Evolutionary conservation across 2,113 vertebrate genomes (phyloP).

Genomic region (Sphaerodactylus townsendi): DNA sequence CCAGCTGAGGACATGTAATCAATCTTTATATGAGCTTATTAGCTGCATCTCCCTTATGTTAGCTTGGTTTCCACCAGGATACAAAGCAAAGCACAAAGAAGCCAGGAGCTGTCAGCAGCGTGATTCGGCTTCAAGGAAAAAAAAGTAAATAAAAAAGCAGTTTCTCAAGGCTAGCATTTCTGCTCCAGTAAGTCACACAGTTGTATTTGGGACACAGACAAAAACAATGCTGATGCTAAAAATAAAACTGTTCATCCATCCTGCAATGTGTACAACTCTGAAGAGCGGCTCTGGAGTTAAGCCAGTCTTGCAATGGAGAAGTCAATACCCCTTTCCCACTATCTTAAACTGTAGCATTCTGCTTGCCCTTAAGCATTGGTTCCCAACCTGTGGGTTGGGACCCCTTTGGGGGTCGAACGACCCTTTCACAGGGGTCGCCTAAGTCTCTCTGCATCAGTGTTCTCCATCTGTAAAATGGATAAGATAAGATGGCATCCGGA

Average conservation of each 20-base stretch:
- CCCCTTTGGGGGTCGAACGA: too few species aligned
- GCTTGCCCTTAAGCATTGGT: too few species aligned
- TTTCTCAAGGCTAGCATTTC: background rate
- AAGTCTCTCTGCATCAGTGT: too few species aligned
- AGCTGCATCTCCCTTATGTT: slow-evolving; percentile 64
- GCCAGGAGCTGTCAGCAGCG: background rate
- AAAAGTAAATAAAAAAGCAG: background rate
- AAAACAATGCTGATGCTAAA: background rate
- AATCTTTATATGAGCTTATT: slow-evolving; percentile 62
- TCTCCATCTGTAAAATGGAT: too few species aligned
- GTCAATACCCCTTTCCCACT: background rate
- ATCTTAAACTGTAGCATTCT: rapidly evolving
- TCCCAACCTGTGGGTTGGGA: too few species aligned
- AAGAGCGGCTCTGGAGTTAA: slow-evolving; percentile 1
- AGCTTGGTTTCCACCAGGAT: slow-evolving; percentile 36
- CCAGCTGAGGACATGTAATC: slow-evolving; percentile 67
- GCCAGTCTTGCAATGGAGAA: rapidly evolving
- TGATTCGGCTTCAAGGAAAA: background rate
- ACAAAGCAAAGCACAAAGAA: background rate
- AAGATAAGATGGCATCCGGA: too few species aligned
- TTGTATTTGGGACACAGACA: slow-evolving; percentile 3
- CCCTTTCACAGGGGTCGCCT: too few species aligned
- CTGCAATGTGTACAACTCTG: background rate
- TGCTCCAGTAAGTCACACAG: background rate
- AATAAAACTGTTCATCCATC: background rate